Base-by-base conservation (phyloP, 2,888 invertebrate species). In the Sesia apiformis region DNA sequence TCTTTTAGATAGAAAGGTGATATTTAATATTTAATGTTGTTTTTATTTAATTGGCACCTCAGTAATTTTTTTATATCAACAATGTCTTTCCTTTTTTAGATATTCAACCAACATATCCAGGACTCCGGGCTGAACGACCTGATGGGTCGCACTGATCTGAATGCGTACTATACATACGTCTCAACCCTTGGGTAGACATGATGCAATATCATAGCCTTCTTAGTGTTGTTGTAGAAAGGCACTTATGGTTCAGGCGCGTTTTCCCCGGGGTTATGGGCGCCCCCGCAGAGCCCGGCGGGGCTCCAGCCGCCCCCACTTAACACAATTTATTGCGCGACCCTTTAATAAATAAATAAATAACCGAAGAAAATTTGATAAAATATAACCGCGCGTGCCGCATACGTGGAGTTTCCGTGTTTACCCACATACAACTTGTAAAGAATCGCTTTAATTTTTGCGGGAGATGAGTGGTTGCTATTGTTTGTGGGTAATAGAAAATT, bases 341-440 rank as follows among this genome's bases (percentile, higher is more conserved):
- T 81, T 88, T 87, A 88, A 88, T 89, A 89, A 89, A 88, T 86
- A 87, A 84, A 86, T 88, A 86, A 87, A 87, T 85, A 86, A 81
- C 78, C 75, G 73, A 81, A 74, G 87, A 86, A 87, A 88, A 88
- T 88, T 89, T 86, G 82, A 86, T 88, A 81, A 87, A 82, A 87
- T 81, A 87, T 76, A 80, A 72, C 78, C 73, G 65, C 75, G 75
- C 76, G 77, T 74, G 74, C 73, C 70, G 70, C 63, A 67, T 58
- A 65, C 59, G 62, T 42, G 49, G 62, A 65, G 65, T 63, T 70
- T 78, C 68, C 50, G 50, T 46, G 4, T n/a, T 46, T 46, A 46
- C 46, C 8, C 23, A 46, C 46, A 52, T 57, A 61, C 55, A 63
- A 55, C 60, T 60, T 52, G 57, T 78, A 77, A 81, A 74, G 71